These are phyloP conservation scores for Itoplectis maculator DNA, from an alignment of 2,888 invertebrate genomes.

Conservation along the genomic window DNA sequence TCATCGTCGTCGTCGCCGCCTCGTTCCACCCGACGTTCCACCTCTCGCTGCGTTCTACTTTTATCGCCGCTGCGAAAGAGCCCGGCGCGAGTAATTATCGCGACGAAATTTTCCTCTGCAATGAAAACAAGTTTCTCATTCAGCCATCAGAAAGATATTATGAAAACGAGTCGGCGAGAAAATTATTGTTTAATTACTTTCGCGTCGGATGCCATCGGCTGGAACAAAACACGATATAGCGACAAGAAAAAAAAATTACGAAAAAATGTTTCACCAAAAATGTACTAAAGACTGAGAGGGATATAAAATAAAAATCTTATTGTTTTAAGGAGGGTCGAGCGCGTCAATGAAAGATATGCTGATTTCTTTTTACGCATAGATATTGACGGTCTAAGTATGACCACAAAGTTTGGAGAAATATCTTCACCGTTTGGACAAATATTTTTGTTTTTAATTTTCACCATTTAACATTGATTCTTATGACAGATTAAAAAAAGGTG, in stretches of 20 bases:
- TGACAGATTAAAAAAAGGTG: too few relatives aligned
- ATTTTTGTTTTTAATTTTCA: too few relatives aligned
- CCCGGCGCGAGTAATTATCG: slow-evolving; percentile 60
- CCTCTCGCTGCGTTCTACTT: slow-evolving; percentile 33
- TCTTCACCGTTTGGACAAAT: too few relatives aligned
- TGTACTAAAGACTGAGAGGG: too few relatives aligned
- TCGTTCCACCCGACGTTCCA: neutral
- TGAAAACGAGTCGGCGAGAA: slow-evolving; percentile 15
- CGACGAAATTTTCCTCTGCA: slow-evolving; percentile 53
- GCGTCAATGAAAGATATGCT: too few relatives aligned
- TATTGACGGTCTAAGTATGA: too few relatives aligned
- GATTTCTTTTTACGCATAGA: too few relatives aligned
- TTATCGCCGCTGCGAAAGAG: slow-evolving; percentile 24
- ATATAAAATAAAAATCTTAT: too few relatives aligned
- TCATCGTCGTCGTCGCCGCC: neutral
- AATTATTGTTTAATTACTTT: slow-evolving; percentile 5
- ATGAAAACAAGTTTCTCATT: slow-evolving; percentile 26
- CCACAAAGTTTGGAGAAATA: too few relatives aligned
- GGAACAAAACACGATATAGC: neutral
- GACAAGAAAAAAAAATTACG: neutral
- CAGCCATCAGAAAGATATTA: slow-evolving; percentile 28
- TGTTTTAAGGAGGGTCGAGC: too few relatives aligned
- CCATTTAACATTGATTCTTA: too few relatives aligned
- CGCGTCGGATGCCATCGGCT: neutral
- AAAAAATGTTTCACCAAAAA: neutral